Base-by-base conservation (phyloP, 2,888 invertebrate genomes). In the Biston betularia region DNA sequence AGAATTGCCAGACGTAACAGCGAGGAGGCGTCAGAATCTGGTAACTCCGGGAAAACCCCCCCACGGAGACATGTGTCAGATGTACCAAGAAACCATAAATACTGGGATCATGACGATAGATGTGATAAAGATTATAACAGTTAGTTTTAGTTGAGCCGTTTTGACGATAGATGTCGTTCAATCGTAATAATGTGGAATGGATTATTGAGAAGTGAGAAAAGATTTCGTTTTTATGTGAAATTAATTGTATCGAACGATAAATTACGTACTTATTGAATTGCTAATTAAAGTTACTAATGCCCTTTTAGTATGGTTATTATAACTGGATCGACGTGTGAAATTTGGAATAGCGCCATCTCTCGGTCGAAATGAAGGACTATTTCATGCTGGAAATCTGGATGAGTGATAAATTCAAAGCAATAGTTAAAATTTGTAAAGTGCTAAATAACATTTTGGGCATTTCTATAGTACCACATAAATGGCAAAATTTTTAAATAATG, bases 31-130 rank as follows among this genome's bases (percentile, higher is more conserved):
- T 11, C 52, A 5, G 52, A 35, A 33, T 24, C 65, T 0, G 62
- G 55, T 52, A 52, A 45, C 4, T 57, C 74, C 0, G 80, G 76
- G 0, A 89, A 86, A 61, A 83, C 86, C 0, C 87, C 87, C 0
- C 84, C 84, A 0, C 71, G 86, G 3, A 79, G 89, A 38, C 91
- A 91, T 35, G 92, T 90, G 0, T 84, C 87, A 0, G 93, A 93
- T 6, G 92, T 92, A 0, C 93, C 93, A 0, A 77, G 93, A 50
- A 92, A 87, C 70, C 84, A 89, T 0, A 93, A 92, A 60, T 93
- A 93, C 48, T 93, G 93, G 93, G 93, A 92, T 72, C 93, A 93
- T 34, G 93, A 93, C 48, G 93, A 93, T 15, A 75, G 93, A 3
- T 92, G 92, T 72, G 93, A 93, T 60, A 91, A 88, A 52, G 93